Evolutionary conservation across 2,888 invertebrate genomes (phyloP).

Genomic region (Acheta domesticus): DNA sequence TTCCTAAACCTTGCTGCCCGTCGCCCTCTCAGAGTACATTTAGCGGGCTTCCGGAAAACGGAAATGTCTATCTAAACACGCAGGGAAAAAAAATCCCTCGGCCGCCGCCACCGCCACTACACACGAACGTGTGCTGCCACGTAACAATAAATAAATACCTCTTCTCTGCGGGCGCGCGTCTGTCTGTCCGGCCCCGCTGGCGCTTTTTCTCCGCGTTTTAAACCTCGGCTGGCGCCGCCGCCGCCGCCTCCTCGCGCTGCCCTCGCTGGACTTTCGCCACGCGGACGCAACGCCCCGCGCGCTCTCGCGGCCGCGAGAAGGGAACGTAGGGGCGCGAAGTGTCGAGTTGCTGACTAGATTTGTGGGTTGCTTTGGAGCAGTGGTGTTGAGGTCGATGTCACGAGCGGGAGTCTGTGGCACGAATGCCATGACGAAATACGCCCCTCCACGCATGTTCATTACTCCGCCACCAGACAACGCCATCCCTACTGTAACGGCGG

Average conservation of each 20-base stretch:
- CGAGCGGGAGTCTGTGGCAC: too few species aligned
- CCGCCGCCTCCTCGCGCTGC: not conserved
- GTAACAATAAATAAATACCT: slow-evolving; percentile 18
- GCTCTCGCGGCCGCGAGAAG: not conserved
- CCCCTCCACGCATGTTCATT: too few species aligned
- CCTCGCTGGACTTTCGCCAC: not conserved
- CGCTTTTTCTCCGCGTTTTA: not conserved
- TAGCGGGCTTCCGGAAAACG: slow-evolving; percentile 34
- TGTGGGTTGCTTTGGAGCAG: too few species aligned
- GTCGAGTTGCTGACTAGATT: too few species aligned
- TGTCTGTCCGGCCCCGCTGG: not conserved
- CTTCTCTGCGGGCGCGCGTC: not conserved
- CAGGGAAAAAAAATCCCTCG: not conserved
- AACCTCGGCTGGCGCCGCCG: not conserved
- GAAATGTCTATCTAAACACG: slow-evolving; percentile 30
- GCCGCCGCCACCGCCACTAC: not conserved
- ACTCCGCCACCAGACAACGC: too few species aligned
- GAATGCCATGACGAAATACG: too few species aligned
- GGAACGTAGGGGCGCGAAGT: not conserved
- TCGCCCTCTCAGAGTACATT: slow-evolving; percentile 33
- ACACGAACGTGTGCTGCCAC: not conserved
- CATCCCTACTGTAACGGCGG: too few species aligned
- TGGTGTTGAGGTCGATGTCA: too few species aligned
- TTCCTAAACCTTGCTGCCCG: slow-evolving; percentile 8
- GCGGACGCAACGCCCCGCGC: not conserved